Percentiles rank a stretch among this genome's conserved stretches.
These are phyloP conservation scores for Cinclus cinclus DNA, from an alignment of 2,113 vertebrate species.

Conservation along the genomic window DNA sequence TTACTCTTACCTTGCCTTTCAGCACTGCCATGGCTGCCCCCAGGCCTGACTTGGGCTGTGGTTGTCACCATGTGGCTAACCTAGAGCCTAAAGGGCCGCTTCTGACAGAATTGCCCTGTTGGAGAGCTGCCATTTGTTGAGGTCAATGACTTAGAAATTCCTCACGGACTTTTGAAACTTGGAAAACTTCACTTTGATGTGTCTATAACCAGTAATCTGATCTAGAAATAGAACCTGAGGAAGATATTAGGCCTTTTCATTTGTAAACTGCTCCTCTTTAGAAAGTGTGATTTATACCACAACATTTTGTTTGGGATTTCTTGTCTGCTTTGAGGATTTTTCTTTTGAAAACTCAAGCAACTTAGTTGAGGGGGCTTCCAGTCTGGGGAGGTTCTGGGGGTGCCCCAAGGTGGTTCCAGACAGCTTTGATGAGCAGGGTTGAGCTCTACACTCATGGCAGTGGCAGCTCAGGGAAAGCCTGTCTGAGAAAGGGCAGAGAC, in stretches of 20 bases:
- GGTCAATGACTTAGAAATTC: not conserved
- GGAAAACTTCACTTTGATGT: not conserved
- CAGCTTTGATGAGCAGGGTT: accelerated
- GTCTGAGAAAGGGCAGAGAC: not conserved
- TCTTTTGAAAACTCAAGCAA: not conserved
- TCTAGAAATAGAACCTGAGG: not conserved
- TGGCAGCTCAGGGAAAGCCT: not conserved
- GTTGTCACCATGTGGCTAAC: not conserved
- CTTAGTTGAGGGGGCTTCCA: not conserved
- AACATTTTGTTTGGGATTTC: not conserved
- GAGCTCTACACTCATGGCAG: accelerated
- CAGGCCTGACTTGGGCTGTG: not conserved
- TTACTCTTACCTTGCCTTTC: not conserved
- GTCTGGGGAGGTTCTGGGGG: accelerated
- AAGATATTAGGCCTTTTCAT: not conserved
- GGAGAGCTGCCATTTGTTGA: not conserved
- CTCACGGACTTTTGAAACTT: not conserved
- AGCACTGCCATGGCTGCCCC: accelerated
- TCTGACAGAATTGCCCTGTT: not conserved
- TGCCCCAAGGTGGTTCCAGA: accelerated
- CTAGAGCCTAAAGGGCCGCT: accelerated
- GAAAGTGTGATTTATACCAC: not conserved
- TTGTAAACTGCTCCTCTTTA: not conserved
- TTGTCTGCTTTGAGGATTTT: not conserved
- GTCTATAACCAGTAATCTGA: not conserved